A percentile compares a stretch with the other conserved stretches of the same genome.
phyloP scores from a whole-genome alignment of 2,888 invertebrate species.

The Phyllotreta striolata region DNA sequence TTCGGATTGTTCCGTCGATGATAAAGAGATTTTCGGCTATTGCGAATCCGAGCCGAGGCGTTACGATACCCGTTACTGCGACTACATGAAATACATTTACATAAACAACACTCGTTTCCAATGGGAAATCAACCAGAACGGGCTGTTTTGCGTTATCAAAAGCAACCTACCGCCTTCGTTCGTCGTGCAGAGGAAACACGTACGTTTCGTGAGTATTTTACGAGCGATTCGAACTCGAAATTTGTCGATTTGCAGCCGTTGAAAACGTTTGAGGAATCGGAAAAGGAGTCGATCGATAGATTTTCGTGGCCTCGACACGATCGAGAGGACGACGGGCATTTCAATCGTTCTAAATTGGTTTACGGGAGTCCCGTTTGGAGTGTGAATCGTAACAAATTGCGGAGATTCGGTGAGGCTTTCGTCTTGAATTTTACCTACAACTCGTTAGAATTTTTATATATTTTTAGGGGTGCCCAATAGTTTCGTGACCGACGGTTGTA shows the following conservation, averaged over 20 bases:
- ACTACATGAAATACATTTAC: slow-evolving; percentile 64
- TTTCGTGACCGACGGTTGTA: slow-evolving; percentile 55
- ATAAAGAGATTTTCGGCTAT: slow-evolving; percentile 68
- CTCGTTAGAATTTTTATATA: slow-evolving; percentile 24
- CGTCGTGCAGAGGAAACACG: slow-evolving; percentile 52
- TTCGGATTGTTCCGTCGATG: slow-evolving; percentile 70
- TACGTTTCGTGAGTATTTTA: slow-evolving; percentile 37
- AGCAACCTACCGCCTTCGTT: slow-evolving; percentile 65
- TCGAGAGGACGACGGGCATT: slow-evolving; percentile 27
- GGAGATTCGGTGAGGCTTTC: slow-evolving; percentile 47
- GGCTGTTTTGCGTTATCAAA: slow-evolving; percentile 68
- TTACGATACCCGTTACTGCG: slow-evolving; percentile 63
- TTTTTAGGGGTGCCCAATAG: slow-evolving; percentile 55
- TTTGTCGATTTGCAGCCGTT: slow-evolving; percentile 47
- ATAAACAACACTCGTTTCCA: slow-evolving; percentile 64
- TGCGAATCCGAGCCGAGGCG: slow-evolving; percentile 63
- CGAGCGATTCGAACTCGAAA: neutral
- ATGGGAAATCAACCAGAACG: slow-evolving; percentile 58
- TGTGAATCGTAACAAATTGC: slow-evolving; percentile 46
- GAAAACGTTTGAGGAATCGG: slow-evolving; percentile 41
- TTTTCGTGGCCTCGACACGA: slow-evolving; percentile 36
- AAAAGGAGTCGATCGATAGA: slow-evolving; percentile 39
- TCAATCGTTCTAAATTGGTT: slow-evolving; percentile 34
- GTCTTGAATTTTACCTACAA: slow-evolving; percentile 1
- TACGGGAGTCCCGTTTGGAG: slow-evolving; percentile 44